These are phyloP conservation scores for Leptarthrus brevirostris DNA, from an alignment of 2,888 invertebrate genomes.

Conservation along the genomic window DNA sequence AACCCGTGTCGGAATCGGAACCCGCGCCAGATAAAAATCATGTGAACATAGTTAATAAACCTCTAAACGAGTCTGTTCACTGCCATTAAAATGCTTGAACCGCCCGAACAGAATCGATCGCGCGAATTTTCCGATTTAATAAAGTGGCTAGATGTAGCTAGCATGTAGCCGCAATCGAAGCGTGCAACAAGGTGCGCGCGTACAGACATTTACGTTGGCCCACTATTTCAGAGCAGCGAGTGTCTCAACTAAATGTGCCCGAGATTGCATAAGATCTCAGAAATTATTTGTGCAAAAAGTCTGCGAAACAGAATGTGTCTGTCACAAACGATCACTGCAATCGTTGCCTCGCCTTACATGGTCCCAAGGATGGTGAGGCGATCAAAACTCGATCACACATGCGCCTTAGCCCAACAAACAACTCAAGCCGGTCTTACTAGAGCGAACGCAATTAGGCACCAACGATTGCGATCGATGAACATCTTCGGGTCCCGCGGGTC, in stretches of 20 bases:
- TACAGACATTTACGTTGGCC: constrained; percentile 20
- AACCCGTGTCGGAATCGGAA: neutral
- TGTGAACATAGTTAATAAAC: constrained; percentile 22
- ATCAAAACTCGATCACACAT: constrained; percentile 43
- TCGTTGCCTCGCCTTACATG: constrained; percentile 14
- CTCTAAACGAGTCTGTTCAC: constrained; percentile 15
- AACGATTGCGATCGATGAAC: constrained; percentile 24
- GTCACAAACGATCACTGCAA: constrained; percentile 23
- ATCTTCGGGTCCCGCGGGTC: constrained; percentile 17
- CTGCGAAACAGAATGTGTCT: constrained; percentile 22
- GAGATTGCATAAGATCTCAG: constrained; percentile 15
- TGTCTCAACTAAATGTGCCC: constrained; percentile 38
- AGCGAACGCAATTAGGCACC: constrained; percentile 12
- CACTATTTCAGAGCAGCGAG: constrained; percentile 27
- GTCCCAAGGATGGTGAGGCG: constrained; percentile 14
- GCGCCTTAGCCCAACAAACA: neutral
- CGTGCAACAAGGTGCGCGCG: neutral
- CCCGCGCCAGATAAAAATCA: neutral
- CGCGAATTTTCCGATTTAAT: constrained; percentile 12
- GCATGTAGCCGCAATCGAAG: neutral
- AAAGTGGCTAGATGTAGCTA: neutral
- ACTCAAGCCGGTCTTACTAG: neutral
- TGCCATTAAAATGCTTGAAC: constrained; percentile 33
- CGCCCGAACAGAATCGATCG: constrained; percentile 37
- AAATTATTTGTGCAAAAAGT: constrained; percentile 12